Evolutionary conservation across 2,888 invertebrate species (phyloP), one percentile per base, ranked within the genome.

Genomic region (Himalopsyche anomala): DNA sequence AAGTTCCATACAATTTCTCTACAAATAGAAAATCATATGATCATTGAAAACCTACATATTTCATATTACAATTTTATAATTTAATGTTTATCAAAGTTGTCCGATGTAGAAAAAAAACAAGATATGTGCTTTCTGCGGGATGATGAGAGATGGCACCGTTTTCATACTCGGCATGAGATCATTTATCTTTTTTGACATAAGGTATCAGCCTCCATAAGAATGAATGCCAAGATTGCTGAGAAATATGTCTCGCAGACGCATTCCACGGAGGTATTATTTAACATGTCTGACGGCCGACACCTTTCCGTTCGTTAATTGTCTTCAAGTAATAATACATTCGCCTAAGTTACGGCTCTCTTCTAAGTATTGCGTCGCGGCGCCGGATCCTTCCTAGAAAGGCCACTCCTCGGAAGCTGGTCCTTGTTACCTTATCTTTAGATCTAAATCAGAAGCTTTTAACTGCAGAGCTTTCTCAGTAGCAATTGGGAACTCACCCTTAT

Each of bases 281-380:
- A 62, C 62, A 62, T 28, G 62, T 62, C 62, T 28, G 62, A 62
- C 62, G 8, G 19, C 62, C 62, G 28, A 62, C 62, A 62, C 62
- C 62, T 62, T 19, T 62, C 62, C 62, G 19, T 62, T 62, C 28
- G 62, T 19, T 62, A 62, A 62, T 19, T 62, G 62, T 62, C 62
- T 62, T 11, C 62, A 19, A 62, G 62, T 62, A 19, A 62, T 28
- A 62, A 62, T 62, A 28, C 19, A 28, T n/a, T 28, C 19, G 15
- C 2, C 62, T 19, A 19, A 62, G 62, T 62, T 62, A 62, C 15
- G 62, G 28, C 62, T 19, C 19, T 0, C 62, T 62, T 62, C 62
- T 62, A 62, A 62, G 62, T 62, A 62, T 62, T 28, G 62, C 62
- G 62, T 62, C 62, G 62, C 62, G 62, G 62, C 62, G 62, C 62